Percentiles rank a stretch among this genome's conserved stretches.
Conservation (phyloP, 2,888 invertebrate genomes). For the Sinohyriopsis cumingii region DNA sequence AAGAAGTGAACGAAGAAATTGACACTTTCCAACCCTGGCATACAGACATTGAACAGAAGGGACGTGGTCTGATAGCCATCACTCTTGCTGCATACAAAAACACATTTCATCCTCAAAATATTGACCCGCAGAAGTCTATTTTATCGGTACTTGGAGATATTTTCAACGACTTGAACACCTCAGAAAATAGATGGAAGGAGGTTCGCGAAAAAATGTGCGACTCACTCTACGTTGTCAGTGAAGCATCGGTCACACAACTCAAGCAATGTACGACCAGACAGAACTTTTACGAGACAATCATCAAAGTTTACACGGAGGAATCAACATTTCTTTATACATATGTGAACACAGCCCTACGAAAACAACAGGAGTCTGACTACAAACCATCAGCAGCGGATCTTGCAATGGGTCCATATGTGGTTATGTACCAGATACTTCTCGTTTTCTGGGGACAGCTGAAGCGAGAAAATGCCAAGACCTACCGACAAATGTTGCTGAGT, state of each 20-base stretch:
- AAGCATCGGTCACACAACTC: slow-evolving; percentile 8
- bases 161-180: slow-evolving; percentile 5
- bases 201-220: slow-evolving; percentile 15
- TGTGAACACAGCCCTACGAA: slow-evolving; percentile 17
- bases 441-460: slow-evolving; percentile 8
- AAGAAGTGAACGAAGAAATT: neutral
- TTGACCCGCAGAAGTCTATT: slow-evolving; percentile 8
- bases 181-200: slow-evolving; percentile 9
- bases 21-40: slow-evolving; percentile 20
- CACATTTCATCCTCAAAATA: slow-evolving; percentile 9
- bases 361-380: slow-evolving; percentile 10
- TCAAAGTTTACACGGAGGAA: slow-evolving; percentile 17
- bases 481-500: slow-evolving; percentile 12
- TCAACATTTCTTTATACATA: slow-evolving; percentile 12
- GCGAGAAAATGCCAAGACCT: slow-evolving; percentile 9
- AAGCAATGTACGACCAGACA: slow-evolving; percentile 2
- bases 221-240: slow-evolving; percentile 9
- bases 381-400: slow-evolving; percentile 19
- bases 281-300: slow-evolving; percentile 8
- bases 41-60: slow-evolving; percentile 9
- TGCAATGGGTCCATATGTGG: slow-evolving; percentile 19
- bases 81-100: slow-evolving; percentile 33
- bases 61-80: slow-evolving; percentile 22
- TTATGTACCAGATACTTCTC: slow-evolving; percentile 18
- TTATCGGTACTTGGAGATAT: slow-evolving; percentile 11